Conservation (phyloP, 2,113 vertebrate species). For the Lucifuga dentata region DNA sequence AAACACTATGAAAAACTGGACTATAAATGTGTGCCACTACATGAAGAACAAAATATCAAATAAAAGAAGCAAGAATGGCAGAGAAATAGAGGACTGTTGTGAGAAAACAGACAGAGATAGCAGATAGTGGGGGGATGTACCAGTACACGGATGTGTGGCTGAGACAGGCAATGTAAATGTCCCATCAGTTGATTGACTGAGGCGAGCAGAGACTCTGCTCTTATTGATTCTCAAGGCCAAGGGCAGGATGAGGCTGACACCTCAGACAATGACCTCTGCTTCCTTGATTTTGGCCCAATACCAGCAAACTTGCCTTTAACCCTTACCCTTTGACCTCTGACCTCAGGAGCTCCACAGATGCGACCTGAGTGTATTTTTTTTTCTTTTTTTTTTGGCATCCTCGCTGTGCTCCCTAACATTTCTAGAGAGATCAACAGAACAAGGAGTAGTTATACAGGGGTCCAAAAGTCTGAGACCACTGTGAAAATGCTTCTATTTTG, state of each 20-base stretch:
- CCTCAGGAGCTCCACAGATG: conserved; percentile 47
- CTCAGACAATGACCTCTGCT: conserved; percentile 84
- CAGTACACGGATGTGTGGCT: too few relatives aligned
- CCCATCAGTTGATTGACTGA: conserved; percentile 79
- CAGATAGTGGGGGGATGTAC: background rate
- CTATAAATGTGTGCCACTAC: background rate
- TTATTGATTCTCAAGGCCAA: conserved; percentile 92
- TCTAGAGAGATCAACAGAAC: conserved; percentile 69
- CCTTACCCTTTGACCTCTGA: conserved; percentile 64
- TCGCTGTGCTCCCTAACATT: conserved; percentile 5
- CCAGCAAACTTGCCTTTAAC: conserved; percentile 84
- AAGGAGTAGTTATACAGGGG: conserved; percentile 78
- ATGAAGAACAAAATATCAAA: background rate
- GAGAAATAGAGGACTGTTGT: background rate
- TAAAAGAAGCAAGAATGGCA: background rate
- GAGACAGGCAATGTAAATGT: conserved; percentile 75
- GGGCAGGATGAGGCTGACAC: conserved; percentile 86
- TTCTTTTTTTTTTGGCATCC: conserved; percentile 29
- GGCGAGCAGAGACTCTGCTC: conserved; percentile 81
- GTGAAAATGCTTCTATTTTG: too few relatives aligned
- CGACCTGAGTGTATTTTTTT: conserved; percentile 44
- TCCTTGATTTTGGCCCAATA: conserved; percentile 90
- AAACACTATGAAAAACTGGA: too few relatives aligned
- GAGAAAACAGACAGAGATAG: too few relatives aligned
- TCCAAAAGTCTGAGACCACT: too few relatives aligned